Conservation (phyloP, 92 coral and sea anemone species). For the Phymanthus crucifer region DNA sequence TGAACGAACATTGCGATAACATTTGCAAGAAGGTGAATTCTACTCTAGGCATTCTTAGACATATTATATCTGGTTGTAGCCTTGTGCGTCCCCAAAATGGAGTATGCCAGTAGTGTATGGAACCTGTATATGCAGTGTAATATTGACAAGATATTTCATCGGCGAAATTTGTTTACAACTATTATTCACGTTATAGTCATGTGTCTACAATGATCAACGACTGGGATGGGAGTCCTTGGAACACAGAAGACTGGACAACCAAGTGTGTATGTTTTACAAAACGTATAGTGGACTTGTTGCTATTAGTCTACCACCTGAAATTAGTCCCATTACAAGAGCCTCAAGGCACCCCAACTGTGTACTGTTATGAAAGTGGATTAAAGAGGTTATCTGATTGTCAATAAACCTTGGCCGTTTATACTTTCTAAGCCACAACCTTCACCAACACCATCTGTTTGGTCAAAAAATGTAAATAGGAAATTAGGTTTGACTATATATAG, state of each 20-base stretch:
- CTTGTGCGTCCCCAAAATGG: too few relatives aligned
- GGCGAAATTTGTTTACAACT: constrained; percentile 32
- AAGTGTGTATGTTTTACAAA: constrained; percentile 13
- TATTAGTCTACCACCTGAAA: constrained; percentile 9
- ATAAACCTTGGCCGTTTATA: too few relatives aligned
- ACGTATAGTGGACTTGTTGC: constrained; percentile 19
- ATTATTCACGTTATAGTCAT: constrained; percentile 26
- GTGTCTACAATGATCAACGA: constrained; percentile 19
- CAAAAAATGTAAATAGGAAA: too few relatives aligned
- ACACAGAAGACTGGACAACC: constrained; percentile 17
- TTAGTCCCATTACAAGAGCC: constrained; percentile 3
- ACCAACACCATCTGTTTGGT: too few relatives aligned
- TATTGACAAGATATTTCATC: constrained; percentile 34
- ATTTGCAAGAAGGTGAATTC: too few relatives aligned
- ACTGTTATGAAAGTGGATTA: too few relatives aligned
- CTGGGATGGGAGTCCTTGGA: constrained; percentile 21
- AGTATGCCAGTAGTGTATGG: neutral
- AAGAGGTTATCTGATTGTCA: too few relatives aligned
- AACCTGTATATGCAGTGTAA: constrained; percentile 10
- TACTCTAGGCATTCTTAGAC: too few relatives aligned
- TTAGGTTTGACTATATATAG: too few relatives aligned
- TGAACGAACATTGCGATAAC: too few relatives aligned
- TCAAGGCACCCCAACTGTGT: constrained; percentile 22
- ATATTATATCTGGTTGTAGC: too few relatives aligned
- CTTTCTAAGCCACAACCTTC: too few relatives aligned